phyloP scores from a whole-genome alignment of 2,888 invertebrate species.

The Chalcis sispes region DNA sequence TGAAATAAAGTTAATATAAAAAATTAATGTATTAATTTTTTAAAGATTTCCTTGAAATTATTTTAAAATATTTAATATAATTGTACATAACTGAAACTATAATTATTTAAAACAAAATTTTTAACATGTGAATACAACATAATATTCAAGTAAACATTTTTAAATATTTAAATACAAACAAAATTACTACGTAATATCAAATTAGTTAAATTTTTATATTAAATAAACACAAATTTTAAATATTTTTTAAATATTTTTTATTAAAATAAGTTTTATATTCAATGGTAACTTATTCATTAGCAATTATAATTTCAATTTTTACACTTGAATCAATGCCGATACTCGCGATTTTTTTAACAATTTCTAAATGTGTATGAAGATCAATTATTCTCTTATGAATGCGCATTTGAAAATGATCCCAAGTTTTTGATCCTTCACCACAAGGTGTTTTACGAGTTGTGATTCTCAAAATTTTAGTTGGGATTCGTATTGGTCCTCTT shows the following conservation, averaged over 20 bases:
- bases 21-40: neutral
- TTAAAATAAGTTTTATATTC: slow-evolving; percentile 48
- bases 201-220: neutral
- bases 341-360: slow-evolving; percentile 99
- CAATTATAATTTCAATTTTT: slow-evolving; percentile 99
- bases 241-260: slow-evolving; percentile 28
- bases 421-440: slow-evolving; percentile 99
- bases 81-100: no score
- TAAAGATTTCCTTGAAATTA: slow-evolving; percentile 11
- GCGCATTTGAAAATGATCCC: slow-evolving; percentile 98
- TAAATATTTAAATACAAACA: no score
- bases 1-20: slow-evolving; percentile 43
- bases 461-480: slow-evolving; percentile 97
- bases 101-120: neutral
- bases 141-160: neutral
- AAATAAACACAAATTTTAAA: neutral
- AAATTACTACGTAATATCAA: slow-evolving; percentile 4
- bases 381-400: slow-evolving; percentile 99
- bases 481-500: slow-evolving; percentile 99
- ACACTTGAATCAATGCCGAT: slow-evolving; percentile 99
- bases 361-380: slow-evolving; percentile 98
- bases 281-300: slow-evolving; percentile 82
- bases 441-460: slow-evolving; percentile 99
- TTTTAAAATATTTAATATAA: slow-evolving; percentile 15
- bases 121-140: neutral